Base-by-base conservation (phyloP, 1,140 invertebrate genomes). In the Tetranychus urticae region DNA sequence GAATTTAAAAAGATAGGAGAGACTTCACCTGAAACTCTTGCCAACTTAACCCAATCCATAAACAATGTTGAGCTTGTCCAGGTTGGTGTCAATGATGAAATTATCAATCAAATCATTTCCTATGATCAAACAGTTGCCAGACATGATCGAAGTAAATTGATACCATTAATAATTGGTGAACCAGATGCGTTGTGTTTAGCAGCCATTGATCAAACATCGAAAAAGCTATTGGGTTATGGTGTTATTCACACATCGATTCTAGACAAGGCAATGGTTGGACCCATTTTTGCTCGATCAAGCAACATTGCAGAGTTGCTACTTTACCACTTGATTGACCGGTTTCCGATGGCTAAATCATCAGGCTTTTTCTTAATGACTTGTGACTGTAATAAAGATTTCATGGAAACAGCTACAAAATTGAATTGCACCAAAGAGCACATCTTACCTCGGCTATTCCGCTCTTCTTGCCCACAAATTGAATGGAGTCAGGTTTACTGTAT, bases 201-300 rank as follows among this genome's bases (percentile, higher is more conserved):
- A 6, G 67, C 66, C 3, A 35, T 63, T 3, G 59, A 60, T 7
- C 4, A 39, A 10, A 37, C 61, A 33, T 59, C 62, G 2, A 56
- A 39, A 8, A 48, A 39, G 6, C 60, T 68, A n/a, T 55, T 64
- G 8, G 67, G 66, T n/a, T 67, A 63, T 33, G 67, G 65, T 7
- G 64, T 58, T 34, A 62, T 68, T 14, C 61, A 62, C 14, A 62
- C 59, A 2, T 64, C 64, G 34, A 64, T 61, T 31, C 48, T 63
- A 52, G 63, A 61, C 2, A 47, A 56, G 12, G 61, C 61, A 1
- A 63, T 65, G 54, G 39, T 65, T 6, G 68, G 68, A 12, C 68
- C 68, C 2, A 37, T 69, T 23, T 69, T 69, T 50, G 67, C 68
- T 3, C 57, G 65, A 31, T 64, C 63, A 46, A 31, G 57, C 31